Evolutionary conservation across 2,888 invertebrate genomes (phyloP).

Genomic region (Caenorhabditis uteleia): DNA sequence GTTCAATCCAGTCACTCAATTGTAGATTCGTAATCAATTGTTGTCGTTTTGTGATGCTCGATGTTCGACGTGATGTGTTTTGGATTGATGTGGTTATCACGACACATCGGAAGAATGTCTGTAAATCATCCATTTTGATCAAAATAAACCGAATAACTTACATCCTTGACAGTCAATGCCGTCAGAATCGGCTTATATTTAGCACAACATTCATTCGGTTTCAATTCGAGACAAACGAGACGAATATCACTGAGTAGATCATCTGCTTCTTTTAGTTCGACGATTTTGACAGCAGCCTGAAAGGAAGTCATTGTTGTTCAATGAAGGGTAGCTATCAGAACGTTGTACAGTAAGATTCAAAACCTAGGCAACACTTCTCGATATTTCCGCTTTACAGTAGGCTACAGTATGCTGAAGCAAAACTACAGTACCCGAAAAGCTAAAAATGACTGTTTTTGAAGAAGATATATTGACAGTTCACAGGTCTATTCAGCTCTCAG

Average conservation of each 20-base stretch:
- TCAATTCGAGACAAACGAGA: slow-evolving; percentile 19
- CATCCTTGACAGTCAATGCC: slow-evolving; percentile 21
- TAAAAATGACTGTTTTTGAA: too few species aligned
- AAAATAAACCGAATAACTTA: slow-evolving; percentile 7
- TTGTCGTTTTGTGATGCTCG: slow-evolving; percentile 34
- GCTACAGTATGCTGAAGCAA: too few species aligned
- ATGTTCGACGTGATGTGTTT: slow-evolving; percentile 22
- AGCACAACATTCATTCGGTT: slow-evolving; percentile 23
- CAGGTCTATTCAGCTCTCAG: too few species aligned
- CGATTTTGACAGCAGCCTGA: slow-evolving; percentile 23
- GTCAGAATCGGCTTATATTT: slow-evolving; percentile 33
- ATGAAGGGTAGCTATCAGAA: too few species aligned
- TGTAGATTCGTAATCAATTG: slow-evolving; percentile 32
- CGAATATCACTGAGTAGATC: slow-evolving; percentile 26
- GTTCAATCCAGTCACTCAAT: slow-evolving; percentile 39
- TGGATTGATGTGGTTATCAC: slow-evolving; percentile 21
- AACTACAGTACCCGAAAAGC: too few species aligned
- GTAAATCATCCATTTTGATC: background rate
- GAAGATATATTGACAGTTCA: too few species aligned
- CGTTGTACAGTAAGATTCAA: too few species aligned
- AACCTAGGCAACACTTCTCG: too few species aligned
- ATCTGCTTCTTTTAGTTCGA: slow-evolving; percentile 14
- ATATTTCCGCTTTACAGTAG: too few species aligned
- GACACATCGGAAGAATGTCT: slow-evolving; percentile 29
- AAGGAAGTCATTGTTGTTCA: background rate